Evolutionary conservation across 2,113 vertebrate species (phyloP).

Genomic region (Casuarius casuarius): DNA sequence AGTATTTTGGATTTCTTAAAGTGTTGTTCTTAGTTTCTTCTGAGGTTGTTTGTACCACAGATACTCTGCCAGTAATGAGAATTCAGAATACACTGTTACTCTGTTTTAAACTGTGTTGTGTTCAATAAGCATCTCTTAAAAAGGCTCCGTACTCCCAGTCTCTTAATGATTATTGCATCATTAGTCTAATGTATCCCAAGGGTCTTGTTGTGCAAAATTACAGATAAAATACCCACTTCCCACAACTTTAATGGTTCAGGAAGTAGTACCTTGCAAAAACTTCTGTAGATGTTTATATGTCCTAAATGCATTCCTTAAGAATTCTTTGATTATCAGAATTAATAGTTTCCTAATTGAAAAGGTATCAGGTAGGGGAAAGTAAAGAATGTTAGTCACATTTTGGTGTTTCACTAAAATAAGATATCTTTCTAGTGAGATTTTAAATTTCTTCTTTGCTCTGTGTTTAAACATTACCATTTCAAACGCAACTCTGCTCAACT

Average conservation of each 20-base stretch:
- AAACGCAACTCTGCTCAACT: background rate
- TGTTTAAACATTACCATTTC: background rate
- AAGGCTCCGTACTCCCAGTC: background rate
- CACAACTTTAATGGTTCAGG: background rate
- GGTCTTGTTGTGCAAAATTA: constrained; percentile 47
- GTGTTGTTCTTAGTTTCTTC: background rate
- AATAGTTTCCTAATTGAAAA: background rate
- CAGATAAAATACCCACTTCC: constrained; percentile 38
- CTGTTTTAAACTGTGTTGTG: constrained; percentile 4
- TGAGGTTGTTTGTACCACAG: background rate
- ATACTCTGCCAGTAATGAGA: background rate
- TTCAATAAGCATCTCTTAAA: background rate
- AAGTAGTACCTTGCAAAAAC: constrained; percentile 7
- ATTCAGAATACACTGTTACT: background rate
- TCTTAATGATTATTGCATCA: constrained; percentile 65
- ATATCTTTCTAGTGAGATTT: background rate
- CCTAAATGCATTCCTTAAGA: background rate
- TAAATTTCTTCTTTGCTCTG: background rate
- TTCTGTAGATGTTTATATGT: background rate
- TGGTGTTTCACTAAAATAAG: background rate
- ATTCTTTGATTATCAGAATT: background rate
- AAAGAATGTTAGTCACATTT: background rate
- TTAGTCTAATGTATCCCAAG: constrained; percentile 47
- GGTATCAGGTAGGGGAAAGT: background rate
- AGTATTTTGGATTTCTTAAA: background rate